A percentile compares a stretch with the other conserved stretches of the same genome.
Conservation (phyloP, 2,113 vertebrate species). For the human (Homo sapiens) region DNA sequence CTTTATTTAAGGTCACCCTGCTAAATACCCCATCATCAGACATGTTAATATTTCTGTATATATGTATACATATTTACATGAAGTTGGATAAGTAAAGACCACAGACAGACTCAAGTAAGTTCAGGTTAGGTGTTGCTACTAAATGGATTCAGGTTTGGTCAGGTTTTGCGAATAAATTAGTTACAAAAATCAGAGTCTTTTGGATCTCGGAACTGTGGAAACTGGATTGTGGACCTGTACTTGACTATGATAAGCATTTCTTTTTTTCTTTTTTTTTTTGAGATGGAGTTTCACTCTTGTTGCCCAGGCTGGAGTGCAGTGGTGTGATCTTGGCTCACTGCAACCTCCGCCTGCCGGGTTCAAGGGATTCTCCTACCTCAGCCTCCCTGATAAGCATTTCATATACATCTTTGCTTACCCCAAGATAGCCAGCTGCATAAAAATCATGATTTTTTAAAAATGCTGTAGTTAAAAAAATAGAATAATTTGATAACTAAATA, state of each 20-base stretch:
- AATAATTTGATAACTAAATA: background rate
- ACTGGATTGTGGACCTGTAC: background rate
- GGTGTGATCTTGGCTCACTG: too few relatives aligned
- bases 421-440: background rate
- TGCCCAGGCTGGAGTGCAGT: too few relatives aligned
- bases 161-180: background rate
- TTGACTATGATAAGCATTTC: background rate
- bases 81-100: background rate
- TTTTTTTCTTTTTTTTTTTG: too few relatives aligned
- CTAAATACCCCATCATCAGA: background rate
- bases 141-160: background rate
- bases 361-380: too few relatives aligned
- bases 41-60: background rate
- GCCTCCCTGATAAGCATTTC: background rate
- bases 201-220: slow-evolving; percentile 1
- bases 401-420: background rate
- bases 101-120: background rate
- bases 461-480: background rate
- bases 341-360: too few relatives aligned
- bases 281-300: too few relatives aligned
- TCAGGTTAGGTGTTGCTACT: background rate
- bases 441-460: slow-evolving; percentile 25
- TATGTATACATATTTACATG: background rate
- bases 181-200: background rate
- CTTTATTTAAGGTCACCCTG: background rate